Evolutionary conservation across 2,888 invertebrate species (phyloP), one percentile per base, ranked within the genome.

Genomic region (Pterobdella sp.): DNA sequence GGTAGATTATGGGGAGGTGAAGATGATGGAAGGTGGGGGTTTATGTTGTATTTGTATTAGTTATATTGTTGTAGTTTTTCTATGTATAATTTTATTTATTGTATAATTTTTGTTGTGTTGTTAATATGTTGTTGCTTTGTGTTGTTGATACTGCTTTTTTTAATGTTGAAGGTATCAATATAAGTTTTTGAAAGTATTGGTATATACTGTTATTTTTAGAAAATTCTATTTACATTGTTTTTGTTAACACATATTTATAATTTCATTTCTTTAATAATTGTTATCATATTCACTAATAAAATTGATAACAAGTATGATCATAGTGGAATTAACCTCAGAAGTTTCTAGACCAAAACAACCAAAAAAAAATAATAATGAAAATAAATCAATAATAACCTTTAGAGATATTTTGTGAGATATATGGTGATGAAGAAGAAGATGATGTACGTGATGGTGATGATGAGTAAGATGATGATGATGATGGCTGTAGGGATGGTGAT

Each of bases 1-100:
- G 66, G 22, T 35, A 18, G 34, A 66, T 66, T 26, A 66, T 66
- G 66, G 32, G 18, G 66, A 36, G 66, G 32, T 36, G 66, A 36
- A 31, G 66, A 66, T 66, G 66, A 66, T 66, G 66, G n/a, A n/a
- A n/a, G n/a, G n/a, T n/a, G n/a, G n/a, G n/a, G n/a, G n/a, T n/a
- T n/a, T n/a, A n/a, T n/a, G n/a, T n/a, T n/a, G n/a, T n/a, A n/a
- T n/a, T n/a, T n/a, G n/a, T n/a, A n/a, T n/a, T n/a, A n/a, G n/a
- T n/a, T n/a, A n/a, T n/a, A n/a, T n/a, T n/a, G n/a, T n/a, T n/a
- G n/a, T n/a, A n/a, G n/a, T n/a, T n/a, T n/a, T n/a, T n/a, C n/a
- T n/a, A n/a, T n/a, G n/a, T n/a, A n/a, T n/a, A n/a, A n/a, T n/a
- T n/a, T n/a, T n/a, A n/a, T n/a, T n/a, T n/a, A n/a, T n/a, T n/a